A percentile compares a stretch with the other conserved stretches of the same genome.
These are phyloP conservation scores for Eupeodes luniger DNA, from an alignment of 2,888 invertebrate genomes.

Conservation along the genomic window DNA sequence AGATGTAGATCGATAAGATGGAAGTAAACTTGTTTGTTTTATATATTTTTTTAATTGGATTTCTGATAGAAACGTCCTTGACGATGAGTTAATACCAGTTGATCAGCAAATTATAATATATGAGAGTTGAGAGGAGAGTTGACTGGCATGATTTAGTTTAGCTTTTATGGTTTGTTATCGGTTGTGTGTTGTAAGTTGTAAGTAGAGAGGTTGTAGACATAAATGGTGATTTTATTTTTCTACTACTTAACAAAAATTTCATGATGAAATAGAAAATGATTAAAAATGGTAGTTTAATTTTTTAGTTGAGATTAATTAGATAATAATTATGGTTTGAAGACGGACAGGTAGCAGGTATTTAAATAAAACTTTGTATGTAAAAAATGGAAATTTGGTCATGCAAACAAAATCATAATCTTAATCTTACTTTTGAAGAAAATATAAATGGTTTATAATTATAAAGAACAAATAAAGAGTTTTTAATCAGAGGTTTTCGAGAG, in stretches of 20 bases:
- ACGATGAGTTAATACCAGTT: slow-evolving; percentile 40
- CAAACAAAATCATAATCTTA: no score
- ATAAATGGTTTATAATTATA: no score
- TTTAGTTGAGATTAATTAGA: no score
- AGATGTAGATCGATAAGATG: slow-evolving; percentile 18
- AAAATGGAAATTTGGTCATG: no score
- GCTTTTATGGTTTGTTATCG: slow-evolving; percentile 28
- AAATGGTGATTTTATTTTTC: not conserved
- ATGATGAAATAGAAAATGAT: not conserved
- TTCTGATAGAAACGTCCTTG: slow-evolving; percentile 55
- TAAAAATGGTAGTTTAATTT: no score
- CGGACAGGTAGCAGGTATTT: no score
- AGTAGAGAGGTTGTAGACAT: not conserved
- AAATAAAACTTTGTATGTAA: no score
- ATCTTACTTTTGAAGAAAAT: no score
- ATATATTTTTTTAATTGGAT: not conserved
- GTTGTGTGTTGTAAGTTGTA: not conserved
- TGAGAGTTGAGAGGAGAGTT: slow-evolving; percentile 39
- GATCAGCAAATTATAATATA: slow-evolving; percentile 25
- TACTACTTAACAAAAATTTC: not conserved
- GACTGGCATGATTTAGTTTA: slow-evolving; percentile 46
- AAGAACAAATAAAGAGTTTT: no score
- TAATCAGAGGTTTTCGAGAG: no score
- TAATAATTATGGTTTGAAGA: no score
- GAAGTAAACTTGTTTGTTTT: slow-evolving; percentile 44